Conservation (phyloP, 2,888 invertebrate species). For the Nemotelus nigrinus region DNA sequence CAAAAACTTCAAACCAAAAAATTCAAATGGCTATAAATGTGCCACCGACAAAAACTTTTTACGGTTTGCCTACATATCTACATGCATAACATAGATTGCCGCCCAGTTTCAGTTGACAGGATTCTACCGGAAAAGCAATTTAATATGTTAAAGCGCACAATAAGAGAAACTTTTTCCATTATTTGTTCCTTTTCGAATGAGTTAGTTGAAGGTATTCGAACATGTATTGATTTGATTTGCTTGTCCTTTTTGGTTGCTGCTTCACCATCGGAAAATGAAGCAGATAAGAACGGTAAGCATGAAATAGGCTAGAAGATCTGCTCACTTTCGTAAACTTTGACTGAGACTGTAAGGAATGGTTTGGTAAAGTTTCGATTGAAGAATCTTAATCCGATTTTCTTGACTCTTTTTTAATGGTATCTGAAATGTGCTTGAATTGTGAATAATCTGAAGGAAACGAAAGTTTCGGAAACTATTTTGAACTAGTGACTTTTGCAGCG, state of each 20-base stretch:
- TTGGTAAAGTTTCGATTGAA: background rate
- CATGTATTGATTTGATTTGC: background rate
- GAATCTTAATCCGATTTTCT: background rate
- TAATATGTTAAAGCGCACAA: constrained; percentile 26
- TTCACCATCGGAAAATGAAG: background rate
- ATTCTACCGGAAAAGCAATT: constrained; percentile 40
- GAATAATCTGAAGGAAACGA: background rate
- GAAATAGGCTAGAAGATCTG: background rate
- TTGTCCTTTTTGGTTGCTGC: background rate
- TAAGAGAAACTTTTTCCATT: constrained; percentile 39
- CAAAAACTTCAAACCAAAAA: background rate
- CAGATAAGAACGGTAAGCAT: background rate
- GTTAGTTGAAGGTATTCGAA: constrained; percentile 16
- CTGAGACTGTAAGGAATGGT: background rate
- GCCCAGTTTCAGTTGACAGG: constrained; percentile 28
- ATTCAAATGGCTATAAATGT: constrained; percentile 41
- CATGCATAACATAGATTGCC: background rate
- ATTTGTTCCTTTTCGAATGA: constrained; percentile 30
- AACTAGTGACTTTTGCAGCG: background rate
- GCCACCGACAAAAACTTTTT: background rate
- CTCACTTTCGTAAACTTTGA: background rate
- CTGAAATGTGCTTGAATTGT: constrained; percentile 9
- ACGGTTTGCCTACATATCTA: background rate
- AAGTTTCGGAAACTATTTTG: background rate
- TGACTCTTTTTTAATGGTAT: background rate